A percentile compares a stretch with the other conserved stretches of the same genome.
phyloP scores from a whole-genome alignment of 2,888 invertebrate genomes.

The Leucophora obtusa region DNA sequence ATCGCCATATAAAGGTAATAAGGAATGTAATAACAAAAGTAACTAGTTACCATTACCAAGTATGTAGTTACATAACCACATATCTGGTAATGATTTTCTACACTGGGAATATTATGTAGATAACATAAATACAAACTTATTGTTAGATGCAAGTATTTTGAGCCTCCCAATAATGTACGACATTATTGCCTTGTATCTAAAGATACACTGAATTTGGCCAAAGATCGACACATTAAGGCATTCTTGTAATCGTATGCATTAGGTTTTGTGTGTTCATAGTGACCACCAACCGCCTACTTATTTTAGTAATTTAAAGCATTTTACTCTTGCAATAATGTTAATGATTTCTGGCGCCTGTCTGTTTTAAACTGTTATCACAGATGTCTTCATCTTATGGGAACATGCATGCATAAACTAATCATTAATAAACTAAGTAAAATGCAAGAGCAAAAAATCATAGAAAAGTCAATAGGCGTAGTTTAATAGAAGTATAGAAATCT shows the following conservation, averaged over 20 bases:
- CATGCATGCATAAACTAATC: slow-evolving; percentile 43
- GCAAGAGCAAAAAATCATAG: not conserved
- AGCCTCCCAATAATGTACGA: slow-evolving; percentile 24
- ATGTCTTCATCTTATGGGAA: slow-evolving; percentile 49
- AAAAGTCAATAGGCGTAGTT: not conserved
- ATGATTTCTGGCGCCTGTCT: slow-evolving; percentile 63
- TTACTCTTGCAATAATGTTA: slow-evolving; percentile 59
- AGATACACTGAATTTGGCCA: slow-evolving; percentile 44
- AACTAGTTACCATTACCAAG: no score
- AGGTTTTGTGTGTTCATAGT: slow-evolving; percentile 6
- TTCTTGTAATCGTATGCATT: not conserved
- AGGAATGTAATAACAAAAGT: no score
- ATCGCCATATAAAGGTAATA: no score
- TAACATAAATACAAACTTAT: no score
- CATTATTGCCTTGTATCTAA: slow-evolving; percentile 53
- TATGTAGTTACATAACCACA: no score
- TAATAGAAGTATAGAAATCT: not conserved
- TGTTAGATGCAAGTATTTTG: not conserved
- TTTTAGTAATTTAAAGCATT: slow-evolving; percentile 55
- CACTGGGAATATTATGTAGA: not conserved
- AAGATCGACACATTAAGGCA: slow-evolving; percentile 40
- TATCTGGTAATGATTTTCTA: no score
- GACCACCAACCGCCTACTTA: slow-evolving; percentile 55
- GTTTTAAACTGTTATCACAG: slow-evolving; percentile 58
- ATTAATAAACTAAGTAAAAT: slow-evolving; percentile 31